Percentiles rank a stretch among this genome's conserved stretches.
These are phyloP conservation scores for Drosophila leontia DNA, from an alignment of 1,140 invertebrate genomes.

Conservation along the genomic window DNA sequence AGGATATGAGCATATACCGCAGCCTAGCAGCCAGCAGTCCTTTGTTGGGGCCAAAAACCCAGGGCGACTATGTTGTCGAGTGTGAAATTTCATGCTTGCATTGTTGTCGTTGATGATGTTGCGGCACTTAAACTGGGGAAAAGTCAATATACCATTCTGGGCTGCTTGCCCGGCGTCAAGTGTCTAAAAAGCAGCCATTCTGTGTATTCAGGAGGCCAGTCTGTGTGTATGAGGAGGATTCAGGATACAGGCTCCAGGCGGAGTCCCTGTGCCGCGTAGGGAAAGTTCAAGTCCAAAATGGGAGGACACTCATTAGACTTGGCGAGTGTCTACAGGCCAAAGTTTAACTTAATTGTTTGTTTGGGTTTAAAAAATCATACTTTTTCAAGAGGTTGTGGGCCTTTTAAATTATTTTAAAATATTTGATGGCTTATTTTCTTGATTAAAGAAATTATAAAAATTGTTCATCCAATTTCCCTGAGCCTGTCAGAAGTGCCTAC, in stretches of 20 bases:
- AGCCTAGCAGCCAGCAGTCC: conserved; percentile 30
- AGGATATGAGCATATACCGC: conserved; percentile 57
- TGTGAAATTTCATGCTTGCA: conserved; percentile 82
- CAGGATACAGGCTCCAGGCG: background rate
- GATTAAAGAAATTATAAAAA: background rate
- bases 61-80: conserved; percentile 69
- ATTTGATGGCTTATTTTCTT: background rate
- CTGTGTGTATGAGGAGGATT: background rate
- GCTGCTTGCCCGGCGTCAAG: conserved; percentile 22
- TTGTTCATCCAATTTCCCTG: background rate
- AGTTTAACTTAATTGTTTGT: conserved; percentile 11
- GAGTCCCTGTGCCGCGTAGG: conserved; percentile 7
- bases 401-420: background rate
- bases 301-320: conserved; percentile 26
- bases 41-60: conserved; percentile 46
- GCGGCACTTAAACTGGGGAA: conserved; percentile 56
- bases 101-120: conserved; percentile 72
- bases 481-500: background rate
- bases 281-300: conserved; percentile 17
- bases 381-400: background rate
- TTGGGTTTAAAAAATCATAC: background rate
- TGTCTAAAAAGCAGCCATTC: conserved; percentile 33
- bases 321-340: conserved; percentile 4
- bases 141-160: conserved; percentile 55
- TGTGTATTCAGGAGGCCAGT: background rate